Conservation (phyloP, 2,113 vertebrate genomes). For the Callithrix jacchus region DNA sequence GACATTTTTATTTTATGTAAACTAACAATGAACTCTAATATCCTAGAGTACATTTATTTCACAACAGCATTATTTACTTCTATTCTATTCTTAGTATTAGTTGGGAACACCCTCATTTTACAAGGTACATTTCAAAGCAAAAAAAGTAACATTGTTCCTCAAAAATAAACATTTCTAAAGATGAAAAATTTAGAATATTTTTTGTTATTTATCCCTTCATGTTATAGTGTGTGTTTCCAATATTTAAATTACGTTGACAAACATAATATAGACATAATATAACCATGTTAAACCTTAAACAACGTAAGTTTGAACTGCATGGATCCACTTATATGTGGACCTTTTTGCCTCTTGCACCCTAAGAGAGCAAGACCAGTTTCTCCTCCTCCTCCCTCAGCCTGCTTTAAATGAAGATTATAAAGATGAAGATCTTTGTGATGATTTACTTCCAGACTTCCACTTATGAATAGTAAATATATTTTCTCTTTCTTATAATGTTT, state of each 20-base stretch:
- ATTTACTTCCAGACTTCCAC: background rate
- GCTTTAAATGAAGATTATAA: background rate
- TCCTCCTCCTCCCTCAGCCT: background rate
- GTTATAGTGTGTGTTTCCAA: background rate
- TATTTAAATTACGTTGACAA: slow-evolving; percentile 11
- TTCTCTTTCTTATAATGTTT: background rate
- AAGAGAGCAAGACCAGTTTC: background rate
- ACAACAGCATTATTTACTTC: background rate
- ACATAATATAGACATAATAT: background rate
- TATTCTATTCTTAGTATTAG: background rate
- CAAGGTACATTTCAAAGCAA: background rate
- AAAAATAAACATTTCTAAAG: slow-evolving; percentile 20
- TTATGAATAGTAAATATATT: background rate
- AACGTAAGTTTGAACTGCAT: background rate
- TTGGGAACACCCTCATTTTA: background rate
- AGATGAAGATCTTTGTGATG: background rate
- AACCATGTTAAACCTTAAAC: background rate
- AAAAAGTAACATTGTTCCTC: background rate
- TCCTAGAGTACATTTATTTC: background rate
- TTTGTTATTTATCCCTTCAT: background rate
- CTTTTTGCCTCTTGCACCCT: background rate
- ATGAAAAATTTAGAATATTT: background rate
- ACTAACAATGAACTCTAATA: background rate
- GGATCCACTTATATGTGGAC: background rate
- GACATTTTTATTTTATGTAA: slow-evolving; percentile 45